Conservation (phyloP, 2,113 vertebrate genomes). For the Anarhynchus alexandrinus region DNA sequence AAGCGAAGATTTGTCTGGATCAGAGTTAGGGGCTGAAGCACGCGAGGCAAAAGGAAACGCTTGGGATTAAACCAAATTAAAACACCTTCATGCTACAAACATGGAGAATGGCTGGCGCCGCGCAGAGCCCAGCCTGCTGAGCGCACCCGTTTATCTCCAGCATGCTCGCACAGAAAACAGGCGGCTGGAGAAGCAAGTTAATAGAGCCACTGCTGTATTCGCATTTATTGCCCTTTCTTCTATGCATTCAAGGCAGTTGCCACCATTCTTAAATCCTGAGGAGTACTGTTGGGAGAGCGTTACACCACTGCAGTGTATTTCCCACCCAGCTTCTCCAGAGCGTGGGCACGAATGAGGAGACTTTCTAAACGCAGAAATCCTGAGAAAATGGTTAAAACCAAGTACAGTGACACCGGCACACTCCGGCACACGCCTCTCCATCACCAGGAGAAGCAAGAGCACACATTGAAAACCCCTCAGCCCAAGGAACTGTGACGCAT, state of each 20-base stretch:
- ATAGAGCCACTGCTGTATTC: neutral
- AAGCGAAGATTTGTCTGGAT: neutral
- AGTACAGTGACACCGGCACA: accelerated
- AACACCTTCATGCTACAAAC: neutral
- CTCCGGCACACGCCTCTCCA: accelerated
- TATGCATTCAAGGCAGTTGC: neutral
- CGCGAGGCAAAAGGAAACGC: neutral
- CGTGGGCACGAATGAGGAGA: accelerated
- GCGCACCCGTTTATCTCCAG: neutral
- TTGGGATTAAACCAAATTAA: neutral
- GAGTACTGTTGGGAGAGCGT: neutral
- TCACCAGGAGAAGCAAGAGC: neutral
- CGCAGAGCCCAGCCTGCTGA: neutral
- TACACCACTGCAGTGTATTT: accelerated
- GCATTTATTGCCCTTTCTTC: neutral
- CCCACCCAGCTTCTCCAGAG: neutral
- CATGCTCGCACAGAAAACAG: neutral
- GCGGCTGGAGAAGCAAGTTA: neutral
- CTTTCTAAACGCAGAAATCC: neutral
- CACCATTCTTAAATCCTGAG: neutral
- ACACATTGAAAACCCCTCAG: neutral
- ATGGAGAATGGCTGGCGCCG: neutral
- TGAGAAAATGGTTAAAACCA: neutral
- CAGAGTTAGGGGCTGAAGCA: neutral
- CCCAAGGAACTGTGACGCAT: accelerated